These are phyloP conservation scores for Ciconia boyciana DNA, from an alignment of 2,113 vertebrate species.

Conservation along the genomic window DNA sequence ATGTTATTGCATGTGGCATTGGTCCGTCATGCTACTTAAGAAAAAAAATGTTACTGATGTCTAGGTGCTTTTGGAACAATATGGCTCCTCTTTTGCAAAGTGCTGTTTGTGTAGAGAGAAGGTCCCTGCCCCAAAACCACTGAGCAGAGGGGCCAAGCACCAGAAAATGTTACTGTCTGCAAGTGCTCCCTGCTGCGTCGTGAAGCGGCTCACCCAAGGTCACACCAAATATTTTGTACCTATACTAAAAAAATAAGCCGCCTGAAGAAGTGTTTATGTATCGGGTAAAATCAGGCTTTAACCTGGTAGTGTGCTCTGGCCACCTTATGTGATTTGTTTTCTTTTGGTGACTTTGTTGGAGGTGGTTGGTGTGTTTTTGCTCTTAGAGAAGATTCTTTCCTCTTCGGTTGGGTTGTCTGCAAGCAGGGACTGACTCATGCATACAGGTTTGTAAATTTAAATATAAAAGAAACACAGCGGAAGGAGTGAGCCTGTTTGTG, in stretches of 20 bases:
- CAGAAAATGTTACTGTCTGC: not conserved
- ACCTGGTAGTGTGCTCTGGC: not conserved
- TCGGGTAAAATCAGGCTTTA: not conserved
- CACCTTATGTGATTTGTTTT: not conserved
- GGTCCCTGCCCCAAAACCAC: not conserved
- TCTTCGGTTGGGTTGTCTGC: not conserved
- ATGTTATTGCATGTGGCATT: slow-evolving; percentile 10
- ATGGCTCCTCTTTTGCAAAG: not conserved
- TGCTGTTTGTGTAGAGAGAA: not conserved
- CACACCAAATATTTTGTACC: not conserved
- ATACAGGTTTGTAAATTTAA: not conserved
- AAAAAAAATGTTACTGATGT: not conserved
- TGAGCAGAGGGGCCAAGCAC: not conserved
- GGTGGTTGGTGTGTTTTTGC: not conserved
- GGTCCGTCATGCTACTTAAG: not conserved
- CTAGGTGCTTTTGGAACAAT: not conserved
- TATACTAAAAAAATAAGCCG: not conserved
- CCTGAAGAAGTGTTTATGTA: not conserved
- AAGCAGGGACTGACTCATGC: fast-evolving
- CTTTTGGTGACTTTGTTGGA: not conserved
- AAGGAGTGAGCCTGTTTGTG: not conserved
- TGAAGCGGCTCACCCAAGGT: not conserved
- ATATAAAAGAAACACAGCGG: not conserved
- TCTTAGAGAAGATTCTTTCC: not conserved
- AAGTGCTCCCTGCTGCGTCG: not conserved